Evolutionary conservation across 2,888 invertebrate genomes (phyloP), one percentile per base, ranked within the genome.

Genomic region (Standfussiana lucernea): DNA sequence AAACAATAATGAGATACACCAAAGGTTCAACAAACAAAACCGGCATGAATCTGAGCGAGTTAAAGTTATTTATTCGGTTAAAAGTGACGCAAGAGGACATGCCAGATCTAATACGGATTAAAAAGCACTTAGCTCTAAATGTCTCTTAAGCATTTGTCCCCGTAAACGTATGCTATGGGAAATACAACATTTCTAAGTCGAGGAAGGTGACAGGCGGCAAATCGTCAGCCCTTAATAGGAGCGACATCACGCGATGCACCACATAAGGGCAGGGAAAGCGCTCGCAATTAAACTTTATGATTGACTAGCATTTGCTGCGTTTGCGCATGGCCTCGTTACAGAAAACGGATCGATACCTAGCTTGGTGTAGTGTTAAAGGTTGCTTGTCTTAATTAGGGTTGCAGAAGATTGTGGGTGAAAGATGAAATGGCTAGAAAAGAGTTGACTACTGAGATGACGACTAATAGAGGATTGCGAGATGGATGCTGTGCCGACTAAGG

Each of bases 191-290:
- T 76, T 77, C 82, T 81, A 59, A 68, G 73, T 80, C 76, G 71
- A 84, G 86, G 91, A 90, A 92, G 91, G 89, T 89, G 89, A 89
- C 88, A 88, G 73, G 80, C 90, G 85, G 91, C 93, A 92, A 93
- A 92, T 93, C 89, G 90, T 87, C 89, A 87, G 89, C 86, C 93
- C 91, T 91, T 91, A 91, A 91, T 89, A 90, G 94, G 91, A 92
- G 90, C 87, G 91, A 92, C 92, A 92, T 92, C 91, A 91, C 89
- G 87, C 89, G 87, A 81, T 86, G 81, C 80, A 47, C 88, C 92
- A 88, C 88, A 88, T 91, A 93, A 92, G 90, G 93, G 89, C 90
- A 89, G 93, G 90, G 93, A 94, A 93, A 94, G 94, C 91, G 89
- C 87, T 86, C 83, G 89, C 92, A 91, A 92, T 92, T 91, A 91